A percentile compares a stretch with the other conserved stretches of the same genome.
phyloP scores from a whole-genome alignment of 2,888 invertebrate genomes.

The Drosophila pullipes region DNA sequence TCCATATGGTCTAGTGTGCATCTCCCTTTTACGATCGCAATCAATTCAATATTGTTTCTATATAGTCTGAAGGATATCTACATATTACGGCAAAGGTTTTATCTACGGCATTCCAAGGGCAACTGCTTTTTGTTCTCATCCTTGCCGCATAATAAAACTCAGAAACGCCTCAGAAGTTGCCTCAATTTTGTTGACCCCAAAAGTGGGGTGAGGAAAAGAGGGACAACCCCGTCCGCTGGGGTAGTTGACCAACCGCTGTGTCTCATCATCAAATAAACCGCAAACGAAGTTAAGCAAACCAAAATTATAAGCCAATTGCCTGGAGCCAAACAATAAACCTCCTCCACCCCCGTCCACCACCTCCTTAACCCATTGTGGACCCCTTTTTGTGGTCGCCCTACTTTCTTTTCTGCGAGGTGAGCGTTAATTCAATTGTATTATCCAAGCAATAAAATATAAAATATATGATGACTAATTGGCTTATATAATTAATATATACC shows the following conservation, averaged over 20 bases:
- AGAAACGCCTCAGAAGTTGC: conserved; percentile 1
- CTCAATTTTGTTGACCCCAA: conserved; percentile 14
- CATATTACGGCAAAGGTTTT: not conserved
- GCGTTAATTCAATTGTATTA: conserved; percentile 54
- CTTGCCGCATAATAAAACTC: conserved; percentile 44
- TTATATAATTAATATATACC: conserved; percentile 61
- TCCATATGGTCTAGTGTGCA: not conserved
- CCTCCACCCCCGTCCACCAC: not conserved
- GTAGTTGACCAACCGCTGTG: conserved; percentile 34
- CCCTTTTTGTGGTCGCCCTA: conserved; percentile 34
- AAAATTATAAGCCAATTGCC: conserved; percentile 42
- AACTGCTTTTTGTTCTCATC: not conserved
- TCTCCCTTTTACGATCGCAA: not conserved
- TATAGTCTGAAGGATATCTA: not conserved
- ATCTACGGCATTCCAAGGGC: too few relatives aligned
- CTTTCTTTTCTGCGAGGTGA: not conserved
- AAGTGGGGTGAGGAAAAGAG: not conserved
- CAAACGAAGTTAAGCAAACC: conserved; percentile 49
- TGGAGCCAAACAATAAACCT: conserved; percentile 13
- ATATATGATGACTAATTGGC: conserved; percentile 54
- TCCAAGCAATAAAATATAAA: conserved; percentile 56
- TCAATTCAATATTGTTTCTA: not conserved
- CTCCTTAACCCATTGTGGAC: conserved; percentile 9
- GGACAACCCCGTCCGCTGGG: not conserved
- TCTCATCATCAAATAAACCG: conserved; percentile 50